Base-by-base conservation (phyloP, 2,888 invertebrate genomes). In the Hydrotaea diabolus region DNA sequence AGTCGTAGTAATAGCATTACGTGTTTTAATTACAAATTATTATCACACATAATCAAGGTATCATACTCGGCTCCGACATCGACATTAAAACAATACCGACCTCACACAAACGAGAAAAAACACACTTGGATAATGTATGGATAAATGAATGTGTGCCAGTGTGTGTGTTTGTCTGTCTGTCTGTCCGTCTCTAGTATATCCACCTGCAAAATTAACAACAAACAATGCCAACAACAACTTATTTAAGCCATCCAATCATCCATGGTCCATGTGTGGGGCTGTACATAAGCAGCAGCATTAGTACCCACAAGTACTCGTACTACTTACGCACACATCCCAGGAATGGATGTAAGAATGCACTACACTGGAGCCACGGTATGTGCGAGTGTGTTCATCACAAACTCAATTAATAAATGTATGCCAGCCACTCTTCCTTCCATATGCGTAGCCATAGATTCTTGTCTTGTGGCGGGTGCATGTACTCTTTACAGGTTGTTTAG, bases 11-110 rank as follows among this genome's bases (percentile, higher is more conserved):
- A 69, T 69, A 46, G 46, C 43, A 69, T 69, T 78, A 85, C 85
- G 85, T 85, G 85, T 79, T 85, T 83, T 83, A 83, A 81, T 83
- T 85, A 85, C 83, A 83, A 85, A 85, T 83, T 83, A 71, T 81
- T 80, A 80, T 78, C 80, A 55, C 80, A 80, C 49, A 77, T 59
- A 77, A 23, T 26, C 66, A 49, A 66, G 53, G 66, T 77, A 55
- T 23, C 66, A 66, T 55, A 21, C 76, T 21, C 66, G 13, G 46
- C 8, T 46, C 26, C 59, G 59, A 59, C 59, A 59, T 23, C 43
- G 69, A 23, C 69, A 46, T 66, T 66, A 66, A 66, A 69, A 11
- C 23, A 46, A 15, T 23, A 15, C 46, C 69, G 17, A 23, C 13
- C 26, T 15, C 7, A 26, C 21, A 26, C 59, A 21, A 39, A 66